Evolutionary conservation across 2,797 vertebrate species (phyloP), one percentile per base, ranked within the genome.

Genomic region (Micropoecilia bifurca): DNA sequence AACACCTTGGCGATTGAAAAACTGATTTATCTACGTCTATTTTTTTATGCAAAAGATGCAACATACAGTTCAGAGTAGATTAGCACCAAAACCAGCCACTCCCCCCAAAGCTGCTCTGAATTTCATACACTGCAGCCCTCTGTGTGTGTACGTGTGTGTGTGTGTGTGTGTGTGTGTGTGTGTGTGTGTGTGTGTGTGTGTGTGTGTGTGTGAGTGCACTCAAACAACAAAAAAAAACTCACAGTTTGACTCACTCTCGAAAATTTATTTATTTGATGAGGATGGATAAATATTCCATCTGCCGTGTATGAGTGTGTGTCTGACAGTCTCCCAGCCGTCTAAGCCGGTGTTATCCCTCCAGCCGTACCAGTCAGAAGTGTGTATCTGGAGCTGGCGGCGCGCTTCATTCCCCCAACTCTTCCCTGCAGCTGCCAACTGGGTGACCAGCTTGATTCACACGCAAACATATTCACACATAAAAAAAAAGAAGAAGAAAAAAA

Each of bases 201-300:
- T 39, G 41, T 41, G 7, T 41, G 7, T 8, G 41, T 41, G 41
- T 82, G 71, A 81, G 48, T 69, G 74, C 78, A 90, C 86, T 81
- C 82, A 91, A 92, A 89, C 84, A 84, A 86, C 91, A 92, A 86
- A 84, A 92, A 93, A 91, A 90, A 90, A 89, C 84, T 87, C 78
- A 77, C 85, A 88, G 82, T 92, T 90, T 91, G 81, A 85, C 78
- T 89, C 85, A 79, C 85, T 91, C 90, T 91, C 85, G 84, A 93
- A 94, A 94, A 90, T 93, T 94, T 92, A 88, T 85, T 89, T 91
- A 93, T 94, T 93, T 93, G 89, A 93, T 90, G 91, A 94, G 90
- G 86, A 87, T 25, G 81, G 92, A 93, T 94, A 92, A 93, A 93
- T 94, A 94, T 93, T 95, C 93, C 93, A 95, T 95, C 93, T 94